phyloP scores from a whole-genome alignment of 2,797 vertebrate species.

The Odontamblyopus rebecca region DNA sequence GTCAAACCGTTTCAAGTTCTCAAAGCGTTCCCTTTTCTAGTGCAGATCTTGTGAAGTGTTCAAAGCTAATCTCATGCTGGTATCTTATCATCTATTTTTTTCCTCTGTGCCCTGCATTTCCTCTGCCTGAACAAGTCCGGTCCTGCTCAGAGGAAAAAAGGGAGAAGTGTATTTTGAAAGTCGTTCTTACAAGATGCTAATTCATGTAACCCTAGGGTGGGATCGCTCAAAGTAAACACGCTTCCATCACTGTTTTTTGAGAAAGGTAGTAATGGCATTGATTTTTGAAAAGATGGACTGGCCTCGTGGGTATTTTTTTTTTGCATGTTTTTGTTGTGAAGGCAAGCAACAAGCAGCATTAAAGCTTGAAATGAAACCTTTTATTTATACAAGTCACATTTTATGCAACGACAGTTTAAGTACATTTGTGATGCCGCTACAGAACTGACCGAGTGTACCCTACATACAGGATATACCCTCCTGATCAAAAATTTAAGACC shows the following conservation, averaged over 20 bases:
- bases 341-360: too few species aligned
- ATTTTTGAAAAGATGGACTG: neutral
- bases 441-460: too few species aligned
- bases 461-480: too few species aligned
- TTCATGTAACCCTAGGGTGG: slow-evolving; percentile 40
- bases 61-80: slow-evolving; percentile 32
- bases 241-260: neutral
- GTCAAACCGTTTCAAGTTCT: neutral
- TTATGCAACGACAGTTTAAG: too few species aligned
- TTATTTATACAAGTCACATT: too few species aligned
- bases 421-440: too few species aligned
- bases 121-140: slow-evolving; percentile 57
- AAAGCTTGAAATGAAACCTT: too few species aligned
- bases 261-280: neutral
- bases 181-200: slow-evolving; percentile 37
- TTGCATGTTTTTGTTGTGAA: too few species aligned
- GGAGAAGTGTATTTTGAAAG: slow-evolving; percentile 6
- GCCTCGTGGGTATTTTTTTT: too few species aligned
- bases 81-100: slow-evolving; percentile 50
- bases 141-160: slow-evolving; percentile 48
- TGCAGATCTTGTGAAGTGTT: slow-evolving; percentile 25
- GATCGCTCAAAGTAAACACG: slow-evolving; percentile 24
- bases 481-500: too few species aligned
- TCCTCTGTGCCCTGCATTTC: slow-evolving; percentile 35
- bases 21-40: slow-evolving; percentile 23